Conservation (phyloP, 2,797 vertebrate species). For the Antrozous pallidus region DNA sequence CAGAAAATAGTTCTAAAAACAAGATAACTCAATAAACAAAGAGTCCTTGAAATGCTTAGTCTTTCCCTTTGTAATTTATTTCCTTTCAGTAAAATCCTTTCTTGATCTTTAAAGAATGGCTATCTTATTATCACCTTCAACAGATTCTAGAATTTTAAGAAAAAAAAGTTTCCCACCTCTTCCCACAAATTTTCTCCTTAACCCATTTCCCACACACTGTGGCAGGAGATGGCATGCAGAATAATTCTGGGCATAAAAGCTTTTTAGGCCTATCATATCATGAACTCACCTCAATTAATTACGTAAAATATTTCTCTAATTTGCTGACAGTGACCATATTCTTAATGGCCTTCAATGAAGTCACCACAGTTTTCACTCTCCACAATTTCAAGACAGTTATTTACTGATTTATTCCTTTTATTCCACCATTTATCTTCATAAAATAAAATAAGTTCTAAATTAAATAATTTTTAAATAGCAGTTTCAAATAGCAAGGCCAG, state of each 20-base stretch:
- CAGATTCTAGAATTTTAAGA: neutral
- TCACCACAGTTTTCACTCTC: neutral
- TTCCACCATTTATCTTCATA: slow-evolving; percentile 39
- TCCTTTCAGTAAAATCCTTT: neutral
- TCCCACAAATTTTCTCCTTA: slow-evolving; percentile 30
- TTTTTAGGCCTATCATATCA: slow-evolving; percentile 36
- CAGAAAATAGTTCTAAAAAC: slow-evolving; percentile 40
- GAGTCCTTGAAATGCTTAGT: slow-evolving; percentile 10
- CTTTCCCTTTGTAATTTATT: neutral
- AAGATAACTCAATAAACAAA: neutral
- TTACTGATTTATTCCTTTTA: slow-evolving; percentile 52
- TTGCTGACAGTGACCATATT: slow-evolving; percentile 42
- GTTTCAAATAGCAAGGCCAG: slow-evolving; percentile 5
- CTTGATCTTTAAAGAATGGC: neutral
- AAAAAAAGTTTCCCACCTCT: slow-evolving; percentile 4
- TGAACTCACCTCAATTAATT: slow-evolving; percentile 48
- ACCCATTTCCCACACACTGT: slow-evolving; percentile 22
- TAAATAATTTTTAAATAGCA: slow-evolving; percentile 36
- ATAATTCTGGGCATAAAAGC: slow-evolving; percentile 48
- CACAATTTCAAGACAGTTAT: slow-evolving; percentile 49
- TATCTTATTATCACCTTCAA: slow-evolving; percentile 28
- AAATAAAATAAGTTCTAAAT: slow-evolving; percentile 57
- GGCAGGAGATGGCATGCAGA: slow-evolving; percentile 1
- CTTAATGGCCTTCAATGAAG: slow-evolving; percentile 56
- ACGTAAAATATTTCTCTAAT: slow-evolving; percentile 42